Base-by-base conservation (phyloP, 2,888 invertebrate genomes). In the Drosophila kuntzei region DNA sequence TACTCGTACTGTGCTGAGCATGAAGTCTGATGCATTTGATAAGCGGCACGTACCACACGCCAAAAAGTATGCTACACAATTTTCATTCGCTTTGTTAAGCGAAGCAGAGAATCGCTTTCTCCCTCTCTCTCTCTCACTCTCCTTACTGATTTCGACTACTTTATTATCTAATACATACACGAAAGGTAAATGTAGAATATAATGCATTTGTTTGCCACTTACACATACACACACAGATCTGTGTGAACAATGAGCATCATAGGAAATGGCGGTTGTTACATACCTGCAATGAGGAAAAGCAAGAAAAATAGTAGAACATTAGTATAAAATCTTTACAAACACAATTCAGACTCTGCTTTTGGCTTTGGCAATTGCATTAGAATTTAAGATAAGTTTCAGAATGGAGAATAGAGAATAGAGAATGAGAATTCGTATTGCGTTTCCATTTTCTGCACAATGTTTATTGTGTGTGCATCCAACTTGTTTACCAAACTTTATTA, bases 401-500 rank as follows among this genome's bases (percentile, higher is more conserved):
- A 29, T 16, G 39, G 43, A 27, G 37, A 41, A 16, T 20, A 14
- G 12, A 18, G 32, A 25, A 37, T 49, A 49, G n/a, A 20, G 32
- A 36, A 25, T 54, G 49, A 53, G 57, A 43, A 51, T 65, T 66
- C 32, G 47, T 51, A 55, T 65, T 62, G 58, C 57, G 46, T 50
- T 71, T 54, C 51, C 60, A 76, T 68, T 72, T 55, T 29, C 27
- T 32, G 51, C 47, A 44, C 69, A 53, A 59, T 71, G 32, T 47
- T 44, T 39, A 22, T 36, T 53, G 59, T 54, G 47, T 62, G 63
- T 41, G 59, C 41, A 36, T 36, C 32, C 47, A 70, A 79, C 75
- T 79, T 85, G 87, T 84, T 85, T 87, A 84, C 78, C 72, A 85
- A 87, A 87, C 82, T 87, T 85, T 87, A 85, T 85, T 85, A 85